A percentile compares a stretch with the other conserved stretches of the same genome.
phyloP scores from a whole-genome alignment of 2,888 invertebrate species.

The Chloroclystis v-ata region DNA sequence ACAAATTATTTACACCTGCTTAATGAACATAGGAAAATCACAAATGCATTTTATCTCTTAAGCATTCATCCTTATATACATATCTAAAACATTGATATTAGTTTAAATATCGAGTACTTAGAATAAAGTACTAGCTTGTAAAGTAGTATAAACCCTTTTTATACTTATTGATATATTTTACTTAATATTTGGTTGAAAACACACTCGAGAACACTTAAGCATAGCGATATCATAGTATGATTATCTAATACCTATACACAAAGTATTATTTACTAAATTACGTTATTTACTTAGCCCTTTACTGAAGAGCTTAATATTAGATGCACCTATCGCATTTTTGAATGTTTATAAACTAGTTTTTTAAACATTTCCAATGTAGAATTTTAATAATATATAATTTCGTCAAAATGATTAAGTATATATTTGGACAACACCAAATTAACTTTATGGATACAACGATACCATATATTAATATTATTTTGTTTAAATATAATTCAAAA shows the following conservation, averaged over 20 bases:
- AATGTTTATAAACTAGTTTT: too few relatives aligned
- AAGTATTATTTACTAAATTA: background rate
- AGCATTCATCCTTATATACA: slow-evolving; percentile 62
- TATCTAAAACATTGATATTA: slow-evolving; percentile 44
- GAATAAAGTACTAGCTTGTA: slow-evolving; percentile 23
- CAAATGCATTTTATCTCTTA: slow-evolving; percentile 58
- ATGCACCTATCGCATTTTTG: background rate
- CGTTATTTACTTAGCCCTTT: background rate
- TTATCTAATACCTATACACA: slow-evolving; percentile 1
- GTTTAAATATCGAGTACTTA: slow-evolving; percentile 28
- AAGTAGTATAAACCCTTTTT: slow-evolving; percentile 17
- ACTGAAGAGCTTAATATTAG: background rate
- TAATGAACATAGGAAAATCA: slow-evolving; percentile 54
- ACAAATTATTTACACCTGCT: slow-evolving; percentile 70
- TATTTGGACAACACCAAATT: slow-evolving; percentile 5
- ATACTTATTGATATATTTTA: slow-evolving; percentile 22
- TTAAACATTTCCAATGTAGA: background rate
- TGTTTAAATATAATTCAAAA: slow-evolving; percentile 7
- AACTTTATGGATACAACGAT: slow-evolving; percentile 10
- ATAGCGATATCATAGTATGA: slow-evolving; percentile 16
- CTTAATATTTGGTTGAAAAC: slow-evolving; percentile 26
- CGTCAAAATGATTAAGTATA: background rate
- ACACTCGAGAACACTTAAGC: slow-evolving; percentile 22
- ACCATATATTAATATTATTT: slow-evolving; percentile 30
- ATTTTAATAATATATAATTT: background rate